Percentiles rank a stretch among this genome's conserved stretches.
Evolutionary conservation across 2,113 vertebrate genomes (phyloP).

Genomic region (Turnix velox): DNA sequence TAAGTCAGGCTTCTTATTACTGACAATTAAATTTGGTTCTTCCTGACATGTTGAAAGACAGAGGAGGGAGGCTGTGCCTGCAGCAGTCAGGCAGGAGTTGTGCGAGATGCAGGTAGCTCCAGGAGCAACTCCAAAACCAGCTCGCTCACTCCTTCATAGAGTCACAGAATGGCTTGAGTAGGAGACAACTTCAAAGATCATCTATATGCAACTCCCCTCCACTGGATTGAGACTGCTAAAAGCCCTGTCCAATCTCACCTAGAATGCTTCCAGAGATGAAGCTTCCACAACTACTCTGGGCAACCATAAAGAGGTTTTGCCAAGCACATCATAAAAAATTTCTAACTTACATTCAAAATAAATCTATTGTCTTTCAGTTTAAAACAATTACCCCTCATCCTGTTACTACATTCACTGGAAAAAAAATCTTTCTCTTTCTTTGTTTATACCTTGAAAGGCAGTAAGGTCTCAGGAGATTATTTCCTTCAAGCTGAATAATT

Average conservation of each 20-base stretch:
- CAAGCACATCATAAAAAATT: accelerated
- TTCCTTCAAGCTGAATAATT: background rate
- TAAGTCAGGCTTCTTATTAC: background rate
- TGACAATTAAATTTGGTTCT: background rate
- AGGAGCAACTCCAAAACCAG: background rate
- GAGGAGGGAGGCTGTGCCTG: background rate
- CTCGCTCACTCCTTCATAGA: background rate
- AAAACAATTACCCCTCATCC: background rate
- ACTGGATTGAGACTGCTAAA: background rate
- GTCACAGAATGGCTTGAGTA: background rate
- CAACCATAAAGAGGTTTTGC: background rate
- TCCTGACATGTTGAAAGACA: background rate
- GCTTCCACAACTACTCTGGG: background rate
- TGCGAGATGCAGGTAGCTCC: background rate
- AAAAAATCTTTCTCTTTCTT: background rate
- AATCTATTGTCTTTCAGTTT: background rate
- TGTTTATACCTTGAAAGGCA: background rate
- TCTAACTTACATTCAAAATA: too few species aligned
- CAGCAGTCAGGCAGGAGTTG: background rate
- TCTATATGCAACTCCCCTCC: background rate
- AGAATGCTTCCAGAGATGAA: background rate
- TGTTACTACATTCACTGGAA: background rate
- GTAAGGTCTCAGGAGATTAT: background rate
- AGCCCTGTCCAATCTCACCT: background rate
- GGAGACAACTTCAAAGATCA: background rate